Conservation (phyloP, 2,888 invertebrate genomes). For the Muschampia staudingeri region DNA sequence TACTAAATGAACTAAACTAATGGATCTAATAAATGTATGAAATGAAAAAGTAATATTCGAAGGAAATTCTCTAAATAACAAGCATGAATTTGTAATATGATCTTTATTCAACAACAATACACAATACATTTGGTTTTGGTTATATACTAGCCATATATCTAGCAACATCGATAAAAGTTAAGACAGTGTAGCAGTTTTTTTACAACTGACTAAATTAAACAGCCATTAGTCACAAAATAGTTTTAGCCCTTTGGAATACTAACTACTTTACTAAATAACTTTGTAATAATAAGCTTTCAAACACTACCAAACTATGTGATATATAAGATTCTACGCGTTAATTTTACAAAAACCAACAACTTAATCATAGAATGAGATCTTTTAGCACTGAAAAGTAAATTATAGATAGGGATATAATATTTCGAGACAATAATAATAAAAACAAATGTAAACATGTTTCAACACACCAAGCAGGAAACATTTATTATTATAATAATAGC, state of each 20-base stretch:
- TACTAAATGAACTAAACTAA: too few species aligned
- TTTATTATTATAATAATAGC: too few species aligned
- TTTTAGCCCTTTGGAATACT: background rate
- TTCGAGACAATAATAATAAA: too few species aligned
- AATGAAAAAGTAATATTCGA: too few species aligned
- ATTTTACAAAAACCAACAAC: background rate
- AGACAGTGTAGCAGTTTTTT: background rate
- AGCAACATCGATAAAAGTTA: background rate
- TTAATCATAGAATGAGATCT: background rate
- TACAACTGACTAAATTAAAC: background rate
- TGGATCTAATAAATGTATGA: too few species aligned
- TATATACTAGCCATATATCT: background rate
- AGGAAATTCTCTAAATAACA: background rate
- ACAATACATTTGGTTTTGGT: background rate
- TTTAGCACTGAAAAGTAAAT: conserved; percentile 2
- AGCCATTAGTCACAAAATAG: background rate
- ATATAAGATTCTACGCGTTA: background rate
- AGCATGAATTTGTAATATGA: background rate
- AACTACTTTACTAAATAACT: background rate
- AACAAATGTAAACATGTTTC: background rate
- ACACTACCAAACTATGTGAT: background rate
- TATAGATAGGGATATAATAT: too few species aligned
- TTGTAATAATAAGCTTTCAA: background rate
- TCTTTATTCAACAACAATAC: conserved; percentile 8
- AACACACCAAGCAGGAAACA: too few species aligned